These are phyloP conservation scores for Aurelia sp. DNA, from an alignment of 30 jellyfish, hydroid and myxozoan genomes.

Conservation along the genomic window DNA sequence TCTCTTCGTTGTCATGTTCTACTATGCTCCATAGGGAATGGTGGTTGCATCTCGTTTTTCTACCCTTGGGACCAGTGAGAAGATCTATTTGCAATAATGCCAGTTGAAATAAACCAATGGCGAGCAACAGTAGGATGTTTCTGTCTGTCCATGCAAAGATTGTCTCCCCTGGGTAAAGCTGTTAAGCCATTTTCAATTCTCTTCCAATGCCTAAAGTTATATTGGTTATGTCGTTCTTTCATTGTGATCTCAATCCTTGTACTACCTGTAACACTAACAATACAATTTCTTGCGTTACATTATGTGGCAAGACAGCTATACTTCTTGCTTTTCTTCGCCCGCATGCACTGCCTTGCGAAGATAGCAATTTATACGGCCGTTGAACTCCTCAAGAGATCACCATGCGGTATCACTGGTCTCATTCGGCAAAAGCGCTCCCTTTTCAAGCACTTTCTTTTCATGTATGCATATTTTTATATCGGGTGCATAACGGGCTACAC, in stretches of 20 bases:
- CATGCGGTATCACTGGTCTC: background rate
- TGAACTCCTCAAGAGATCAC: slow-evolving; percentile 10
- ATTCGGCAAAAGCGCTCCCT: background rate
- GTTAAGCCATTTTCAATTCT: slow-evolving; percentile 26
- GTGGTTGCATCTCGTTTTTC: no score
- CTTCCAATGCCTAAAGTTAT: background rate
- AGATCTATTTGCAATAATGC: no score
- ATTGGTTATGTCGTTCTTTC: slow-evolving; percentile 13
- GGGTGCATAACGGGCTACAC: slow-evolving; percentile 48
- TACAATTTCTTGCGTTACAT: slow-evolving; percentile 1
- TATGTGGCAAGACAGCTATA: background rate
- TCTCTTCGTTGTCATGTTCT: no score
- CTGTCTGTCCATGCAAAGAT: slow-evolving; percentile 5
- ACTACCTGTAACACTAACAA: slow-evolving; percentile 18
- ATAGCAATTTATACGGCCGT: background rate
- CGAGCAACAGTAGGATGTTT: background rate
- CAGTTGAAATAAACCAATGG: background rate
- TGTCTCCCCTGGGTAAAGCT: background rate
- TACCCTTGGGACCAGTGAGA: no score
- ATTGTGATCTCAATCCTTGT: slow-evolving; percentile 13
- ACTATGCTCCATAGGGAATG: no score
- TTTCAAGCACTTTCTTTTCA: slow-evolving; percentile 10
- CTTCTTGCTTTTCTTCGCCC: slow-evolving; percentile 25
- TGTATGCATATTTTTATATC: slow-evolving; percentile 12
- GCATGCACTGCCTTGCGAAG: slow-evolving; percentile 20